These are phyloP conservation scores for Anguilla rostrata DNA, from an alignment of 2,113 vertebrate genomes.

Conservation along the genomic window DNA sequence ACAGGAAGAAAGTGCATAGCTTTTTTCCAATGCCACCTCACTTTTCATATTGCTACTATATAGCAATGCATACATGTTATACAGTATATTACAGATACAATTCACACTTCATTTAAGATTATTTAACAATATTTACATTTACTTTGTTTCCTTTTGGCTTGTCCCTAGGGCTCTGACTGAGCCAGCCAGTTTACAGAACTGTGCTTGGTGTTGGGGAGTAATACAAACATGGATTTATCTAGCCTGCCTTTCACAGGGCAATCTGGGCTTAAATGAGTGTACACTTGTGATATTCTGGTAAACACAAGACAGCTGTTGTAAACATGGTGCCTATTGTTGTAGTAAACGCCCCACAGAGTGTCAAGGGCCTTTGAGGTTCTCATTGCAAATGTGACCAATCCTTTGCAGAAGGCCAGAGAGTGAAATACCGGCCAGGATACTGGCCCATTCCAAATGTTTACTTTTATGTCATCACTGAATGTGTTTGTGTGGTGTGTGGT, in stretches of 20 bases:
- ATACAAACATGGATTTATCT: background rate
- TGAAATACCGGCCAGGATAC: background rate
- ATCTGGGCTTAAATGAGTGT: background rate
- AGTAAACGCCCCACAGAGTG: background rate
- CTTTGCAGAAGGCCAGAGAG: background rate
- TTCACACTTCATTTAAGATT: no score
- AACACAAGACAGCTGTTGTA: background rate
- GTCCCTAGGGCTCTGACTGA: background rate
- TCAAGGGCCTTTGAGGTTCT: background rate
- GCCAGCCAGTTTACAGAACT: background rate
- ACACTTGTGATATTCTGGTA: background rate
- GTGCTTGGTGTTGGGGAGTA: no score
- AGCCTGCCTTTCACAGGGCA: background rate
- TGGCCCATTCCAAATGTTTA: no score
- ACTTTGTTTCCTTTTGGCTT: background rate
- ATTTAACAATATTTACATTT: no score
- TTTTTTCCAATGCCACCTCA: background rate
- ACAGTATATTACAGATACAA: no score
- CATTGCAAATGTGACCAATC: background rate
- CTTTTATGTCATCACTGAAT: background rate
- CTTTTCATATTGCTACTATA: background rate
- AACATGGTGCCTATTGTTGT: background rate
- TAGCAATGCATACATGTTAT: no score
- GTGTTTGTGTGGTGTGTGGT: no score
- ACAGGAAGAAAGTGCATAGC: background rate